Evolutionary conservation across 2,113 vertebrate genomes (phyloP), one percentile per base, ranked within the genome.

Genomic region (Beaufortia kweichowensis): DNA sequence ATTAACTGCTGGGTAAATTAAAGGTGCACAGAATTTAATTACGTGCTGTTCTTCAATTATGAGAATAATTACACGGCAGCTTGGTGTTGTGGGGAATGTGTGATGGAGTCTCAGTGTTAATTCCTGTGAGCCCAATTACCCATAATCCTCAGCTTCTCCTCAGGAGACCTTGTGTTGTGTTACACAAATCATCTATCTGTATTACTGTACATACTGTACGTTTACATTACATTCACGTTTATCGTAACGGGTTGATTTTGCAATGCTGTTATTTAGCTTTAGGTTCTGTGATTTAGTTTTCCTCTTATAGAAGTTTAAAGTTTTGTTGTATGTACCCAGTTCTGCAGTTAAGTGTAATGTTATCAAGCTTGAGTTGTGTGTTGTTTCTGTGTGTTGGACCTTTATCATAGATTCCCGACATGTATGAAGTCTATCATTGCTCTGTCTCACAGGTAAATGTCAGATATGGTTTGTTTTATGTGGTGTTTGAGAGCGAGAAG

Each of bases 51-150:
- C 21, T 39, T 26, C 24, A 61, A 73, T 71, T 43, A 77, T 81
- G 64, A 46, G 78, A 76, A 64, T 79, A 75, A 80, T 84, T 85
- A 79, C 46, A 72, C 23, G 17, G 74, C 14, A n/a, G 56, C 33
- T 19, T 55, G 60, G 71, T 55, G 56, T 78, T 67, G 74, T 50
- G 19, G 29, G 62, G 76, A 82, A 53, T 64, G 67, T 77, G 68
- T 24, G 55, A 77, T 74, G 41, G 24, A 79, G 73, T 62, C 62
- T 55, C 62, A 23, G 28, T 31, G 11, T 60, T 66, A 11, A 15
- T 63, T 82, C 78, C 59, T 28, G 12, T 43, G 75, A 79, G 70
- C 57, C 69, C 60, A 65, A 73, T 73, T 55, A 73, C 24, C 19
- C 48, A 17, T 78, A 33, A n/a, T 64, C 39, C 26, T 28, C 31